Evolutionary conservation across 2,888 invertebrate species (phyloP).

Genomic region (Athalia cordata): DNA sequence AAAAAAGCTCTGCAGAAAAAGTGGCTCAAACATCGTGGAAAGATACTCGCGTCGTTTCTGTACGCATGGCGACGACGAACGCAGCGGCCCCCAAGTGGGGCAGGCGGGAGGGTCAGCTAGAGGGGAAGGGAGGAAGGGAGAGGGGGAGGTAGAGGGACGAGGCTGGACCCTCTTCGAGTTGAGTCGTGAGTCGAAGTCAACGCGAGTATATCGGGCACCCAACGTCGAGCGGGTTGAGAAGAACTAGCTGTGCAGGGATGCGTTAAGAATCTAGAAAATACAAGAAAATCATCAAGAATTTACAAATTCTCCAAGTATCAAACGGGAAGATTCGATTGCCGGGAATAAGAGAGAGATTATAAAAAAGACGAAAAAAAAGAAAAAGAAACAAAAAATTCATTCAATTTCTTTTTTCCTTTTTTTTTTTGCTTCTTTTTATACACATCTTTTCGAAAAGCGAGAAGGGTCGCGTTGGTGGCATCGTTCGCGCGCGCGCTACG

Average conservation of each 20-base stretch:
- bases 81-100: not conserved
- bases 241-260: not conserved
- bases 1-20: not conserved
- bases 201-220: not conserved
- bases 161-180: constrained; percentile 19
- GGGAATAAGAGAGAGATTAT: not conserved
- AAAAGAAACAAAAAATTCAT: not conserved
- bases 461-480: constrained; percentile 44
- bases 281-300: constrained; percentile 5
- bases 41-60: not conserved
- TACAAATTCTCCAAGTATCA: not conserved
- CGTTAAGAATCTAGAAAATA: not conserved
- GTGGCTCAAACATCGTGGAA: not conserved
- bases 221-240: not conserved
- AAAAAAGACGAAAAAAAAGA: not conserved
- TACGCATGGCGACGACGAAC: constrained; percentile 6
- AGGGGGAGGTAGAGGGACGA: constrained; percentile 55
- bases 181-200: constrained; percentile 6
- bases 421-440: too few relatives aligned
- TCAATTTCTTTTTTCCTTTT: too few relatives aligned
- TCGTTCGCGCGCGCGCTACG: not conserved
- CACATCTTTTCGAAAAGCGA: not conserved
- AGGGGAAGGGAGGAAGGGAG: constrained; percentile 49
- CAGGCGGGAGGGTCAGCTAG: constrained; percentile 6
- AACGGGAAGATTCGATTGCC: not conserved